These are phyloP conservation scores for Bujurquina vittata DNA, from an alignment of 2,113 vertebrate species.

Conservation along the genomic window DNA sequence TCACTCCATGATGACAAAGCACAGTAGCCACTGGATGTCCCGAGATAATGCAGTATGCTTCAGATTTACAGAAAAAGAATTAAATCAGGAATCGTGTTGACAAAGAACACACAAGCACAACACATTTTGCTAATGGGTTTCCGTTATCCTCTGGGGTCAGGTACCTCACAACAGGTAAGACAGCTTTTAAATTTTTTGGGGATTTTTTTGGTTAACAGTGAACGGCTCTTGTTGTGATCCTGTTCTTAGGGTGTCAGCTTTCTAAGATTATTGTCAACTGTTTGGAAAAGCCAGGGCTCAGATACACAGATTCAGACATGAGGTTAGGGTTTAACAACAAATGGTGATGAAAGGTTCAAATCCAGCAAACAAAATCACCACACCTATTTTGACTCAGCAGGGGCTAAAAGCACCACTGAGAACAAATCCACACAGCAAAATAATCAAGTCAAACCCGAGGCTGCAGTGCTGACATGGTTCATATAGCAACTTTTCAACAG, in stretches of 20 bases:
- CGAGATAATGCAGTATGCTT: not conserved
- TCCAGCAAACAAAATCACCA: not conserved
- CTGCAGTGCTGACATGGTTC: not conserved
- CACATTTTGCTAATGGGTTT: not conserved
- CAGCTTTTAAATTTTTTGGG: not conserved
- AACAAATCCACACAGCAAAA: not conserved
- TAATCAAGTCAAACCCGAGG: not conserved
- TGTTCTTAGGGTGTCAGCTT: not conserved
- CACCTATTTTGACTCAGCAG: not conserved
- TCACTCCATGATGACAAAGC: not conserved
- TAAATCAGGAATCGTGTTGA: not conserved
- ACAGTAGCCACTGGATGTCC: not conserved
- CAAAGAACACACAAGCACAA: not conserved
- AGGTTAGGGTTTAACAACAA: not conserved
- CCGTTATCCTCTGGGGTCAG: not conserved
- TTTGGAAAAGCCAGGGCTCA: not conserved
- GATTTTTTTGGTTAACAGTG: not conserved
- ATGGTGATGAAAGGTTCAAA: not conserved
- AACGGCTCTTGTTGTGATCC: not conserved
- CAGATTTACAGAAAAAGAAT: not conserved
- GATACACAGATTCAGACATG: not conserved
- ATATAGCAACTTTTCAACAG: not conserved
- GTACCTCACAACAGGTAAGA: conserved; percentile 15
- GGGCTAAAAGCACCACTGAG: not conserved
- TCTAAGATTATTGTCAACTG: not conserved